Conservation (phyloP, 2,797 vertebrate species). For the Arremon brunneinucha region DNA sequence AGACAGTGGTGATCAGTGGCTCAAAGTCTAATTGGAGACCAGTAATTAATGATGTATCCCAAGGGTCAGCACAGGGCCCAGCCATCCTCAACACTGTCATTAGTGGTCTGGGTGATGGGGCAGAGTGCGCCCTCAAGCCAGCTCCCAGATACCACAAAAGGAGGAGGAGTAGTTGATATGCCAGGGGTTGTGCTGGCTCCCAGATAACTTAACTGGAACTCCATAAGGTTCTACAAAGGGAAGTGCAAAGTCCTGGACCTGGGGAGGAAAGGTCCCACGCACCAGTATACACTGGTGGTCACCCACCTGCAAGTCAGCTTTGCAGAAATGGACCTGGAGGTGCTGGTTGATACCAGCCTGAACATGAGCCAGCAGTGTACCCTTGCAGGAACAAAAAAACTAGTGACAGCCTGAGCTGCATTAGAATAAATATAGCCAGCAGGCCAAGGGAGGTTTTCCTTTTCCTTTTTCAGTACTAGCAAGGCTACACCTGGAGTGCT, state of each 20-base stretch:
- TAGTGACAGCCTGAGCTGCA: background rate
- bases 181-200: background rate
- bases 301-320: background rate
- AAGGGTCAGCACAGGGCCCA: background rate
- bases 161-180: background rate
- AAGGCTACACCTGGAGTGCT: background rate
- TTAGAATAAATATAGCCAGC: background rate
- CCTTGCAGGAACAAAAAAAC: background rate
- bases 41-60: background rate
- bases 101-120: background rate
- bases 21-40: background rate
- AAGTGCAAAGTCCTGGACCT: background rate
- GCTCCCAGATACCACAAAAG: background rate
- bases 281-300: background rate
- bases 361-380: background rate
- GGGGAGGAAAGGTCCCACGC: background rate
- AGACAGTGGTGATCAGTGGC: background rate
- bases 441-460: background rate
- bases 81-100: background rate
- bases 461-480: background rate
- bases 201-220: background rate
- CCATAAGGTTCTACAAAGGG: background rate
- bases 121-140: background rate
- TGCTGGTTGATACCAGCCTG: background rate
- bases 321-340: background rate